phyloP scores from a whole-genome alignment of 2,113 vertebrate species.

The Syngnathus typhle region DNA sequence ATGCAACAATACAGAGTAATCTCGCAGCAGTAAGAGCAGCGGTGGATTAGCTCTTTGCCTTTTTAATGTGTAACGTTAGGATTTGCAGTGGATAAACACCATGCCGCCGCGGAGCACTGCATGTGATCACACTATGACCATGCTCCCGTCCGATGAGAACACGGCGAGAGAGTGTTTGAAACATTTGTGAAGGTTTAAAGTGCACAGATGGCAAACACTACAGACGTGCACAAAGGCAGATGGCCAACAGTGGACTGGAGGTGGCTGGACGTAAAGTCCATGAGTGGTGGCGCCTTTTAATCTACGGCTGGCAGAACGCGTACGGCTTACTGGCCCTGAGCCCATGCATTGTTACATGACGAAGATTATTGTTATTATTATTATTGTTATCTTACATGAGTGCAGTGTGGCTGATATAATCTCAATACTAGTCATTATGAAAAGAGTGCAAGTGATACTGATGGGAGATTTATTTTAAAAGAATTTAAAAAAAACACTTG shows the following conservation, averaged over 20 bases:
- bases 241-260: neutral
- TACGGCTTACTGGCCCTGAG: neutral
- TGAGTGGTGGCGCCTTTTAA: neutral
- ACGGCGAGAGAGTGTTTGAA: neutral
- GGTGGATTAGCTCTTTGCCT: neutral
- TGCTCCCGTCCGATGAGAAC: neutral
- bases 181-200: neutral
- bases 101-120: neutral
- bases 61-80: neutral
- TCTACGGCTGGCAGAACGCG: neutral
- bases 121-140: neutral
- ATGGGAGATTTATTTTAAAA: neutral
- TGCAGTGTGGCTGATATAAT: slow-evolving; percentile 2
- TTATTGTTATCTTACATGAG: neutral
- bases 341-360: neutral
- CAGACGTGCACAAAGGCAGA: neutral
- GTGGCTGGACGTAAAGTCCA: neutral
- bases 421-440: neutral
- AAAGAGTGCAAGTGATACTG: neutral
- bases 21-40: neutral
- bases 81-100: neutral
- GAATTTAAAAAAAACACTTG: neutral
- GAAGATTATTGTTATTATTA: slow-evolving; percentile 6
- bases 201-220: neutral
- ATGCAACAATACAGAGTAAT: neutral